A percentile compares a stretch with the other conserved stretches of the same genome.
Conservation (phyloP, 2,113 vertebrate genomes). For the Bubalus kerabau region DNA sequence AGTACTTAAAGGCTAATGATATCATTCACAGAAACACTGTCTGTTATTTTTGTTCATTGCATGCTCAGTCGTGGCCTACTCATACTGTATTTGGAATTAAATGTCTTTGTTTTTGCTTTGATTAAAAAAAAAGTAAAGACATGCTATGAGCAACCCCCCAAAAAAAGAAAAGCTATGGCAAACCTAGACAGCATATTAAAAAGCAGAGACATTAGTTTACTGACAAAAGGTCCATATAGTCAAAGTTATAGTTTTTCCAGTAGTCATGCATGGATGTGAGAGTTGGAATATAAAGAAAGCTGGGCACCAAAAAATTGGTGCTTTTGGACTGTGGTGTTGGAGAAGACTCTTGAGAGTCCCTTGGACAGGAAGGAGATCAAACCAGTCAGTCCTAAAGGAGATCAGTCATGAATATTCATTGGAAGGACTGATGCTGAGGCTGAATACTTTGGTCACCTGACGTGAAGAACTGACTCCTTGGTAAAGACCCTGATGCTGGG, state of each 20-base stretch:
- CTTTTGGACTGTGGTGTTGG: neutral
- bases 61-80: neutral
- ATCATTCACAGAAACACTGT: neutral
- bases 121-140: neutral
- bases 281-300: neutral
- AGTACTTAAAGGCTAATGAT: neutral
- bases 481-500: neutral
- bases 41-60: neutral
- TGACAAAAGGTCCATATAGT: neutral
- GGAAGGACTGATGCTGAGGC: neutral
- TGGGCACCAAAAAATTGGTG: neutral
- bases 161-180: neutral
- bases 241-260: neutral
- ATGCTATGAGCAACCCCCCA: neutral
- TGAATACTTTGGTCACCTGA: neutral
- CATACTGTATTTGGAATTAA: neutral
- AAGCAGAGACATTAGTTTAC: neutral
- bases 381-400: neutral
- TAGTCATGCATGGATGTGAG: neutral
- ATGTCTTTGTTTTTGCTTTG: neutral
- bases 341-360: neutral
- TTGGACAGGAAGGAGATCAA: neutral
- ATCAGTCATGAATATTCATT: neutral
- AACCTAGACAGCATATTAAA: neutral
- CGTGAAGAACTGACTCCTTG: neutral